These are phyloP conservation scores for Aplysia californica DNA, from an alignment of 1,140 invertebrate species.

Conservation along the genomic window DNA sequence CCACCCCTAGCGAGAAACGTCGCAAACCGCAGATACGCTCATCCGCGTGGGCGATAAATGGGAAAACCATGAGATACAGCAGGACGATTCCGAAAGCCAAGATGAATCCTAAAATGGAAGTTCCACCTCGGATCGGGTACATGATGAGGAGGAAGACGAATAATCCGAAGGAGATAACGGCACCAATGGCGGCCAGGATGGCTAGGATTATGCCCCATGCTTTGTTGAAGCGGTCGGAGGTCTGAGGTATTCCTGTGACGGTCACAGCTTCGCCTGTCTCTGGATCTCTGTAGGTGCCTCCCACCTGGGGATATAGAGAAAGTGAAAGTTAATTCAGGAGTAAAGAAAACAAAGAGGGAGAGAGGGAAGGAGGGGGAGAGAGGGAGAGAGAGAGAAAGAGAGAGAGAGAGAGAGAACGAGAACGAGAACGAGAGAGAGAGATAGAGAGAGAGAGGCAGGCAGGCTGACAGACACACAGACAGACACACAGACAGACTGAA, in stretches of 20 bases:
- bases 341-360: too few species aligned
- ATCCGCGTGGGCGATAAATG: constrained; percentile 69
- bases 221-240: constrained; percentile 60
- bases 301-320: constrained; percentile 23
- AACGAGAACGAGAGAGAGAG: too few species aligned
- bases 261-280: constrained; percentile 47
- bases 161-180: constrained; percentile 62
- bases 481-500: too few species aligned
- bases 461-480: too few species aligned
- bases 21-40: constrained; percentile 67
- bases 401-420: too few species aligned
- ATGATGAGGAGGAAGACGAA: constrained; percentile 69
- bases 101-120: constrained; percentile 69
- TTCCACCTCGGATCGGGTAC: constrained; percentile 68
- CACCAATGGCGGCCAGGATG: constrained; percentile 62
- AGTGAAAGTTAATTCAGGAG: too few species aligned
- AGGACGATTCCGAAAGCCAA: constrained; percentile 69
- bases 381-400: too few species aligned
- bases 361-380: too few species aligned
- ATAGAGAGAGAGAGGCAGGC: too few species aligned
- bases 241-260: constrained; percentile 46
- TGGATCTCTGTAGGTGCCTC: constrained; percentile 58
- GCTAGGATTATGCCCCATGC: constrained; percentile 68
- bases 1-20: constrained; percentile 65
- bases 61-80: constrained; percentile 68